Conservation (phyloP, 23 tunicate genomes). For the Corella eumyota region DNA sequence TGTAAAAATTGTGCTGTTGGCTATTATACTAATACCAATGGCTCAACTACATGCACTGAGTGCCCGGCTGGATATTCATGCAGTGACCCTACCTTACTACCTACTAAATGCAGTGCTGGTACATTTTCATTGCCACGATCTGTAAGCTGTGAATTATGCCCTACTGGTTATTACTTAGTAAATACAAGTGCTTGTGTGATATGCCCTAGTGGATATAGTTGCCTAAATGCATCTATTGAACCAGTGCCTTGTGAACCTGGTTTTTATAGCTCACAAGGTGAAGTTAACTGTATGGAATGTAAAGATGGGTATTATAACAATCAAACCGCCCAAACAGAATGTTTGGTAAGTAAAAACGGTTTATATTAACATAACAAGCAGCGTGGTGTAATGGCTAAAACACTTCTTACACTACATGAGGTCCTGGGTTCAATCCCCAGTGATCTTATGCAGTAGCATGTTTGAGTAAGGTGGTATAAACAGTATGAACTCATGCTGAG, state of each 20-base stretch:
- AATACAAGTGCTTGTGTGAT: slow-evolving; percentile 6
- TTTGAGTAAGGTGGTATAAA: no score
- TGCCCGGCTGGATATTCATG: slow-evolving; percentile 55
- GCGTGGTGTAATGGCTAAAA: no score
- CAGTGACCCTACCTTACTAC: slow-evolving; percentile 15
- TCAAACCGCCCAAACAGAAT: slow-evolving; percentile 6
- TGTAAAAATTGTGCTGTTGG: slow-evolving; percentile 26
- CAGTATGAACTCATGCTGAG: no score
- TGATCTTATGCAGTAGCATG: no score
- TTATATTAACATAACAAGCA: no score
- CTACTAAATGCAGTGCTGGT: slow-evolving; percentile 24
- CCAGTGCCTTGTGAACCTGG: slow-evolving; percentile 50
- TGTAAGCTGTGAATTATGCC: slow-evolving; percentile 8
- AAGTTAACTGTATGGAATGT: slow-evolving; percentile 10
- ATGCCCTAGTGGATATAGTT: slow-evolving; percentile 28
- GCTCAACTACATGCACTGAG: slow-evolving; percentile 10
- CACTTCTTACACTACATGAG: no score
- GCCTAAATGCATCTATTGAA: slow-evolving; percentile 4
- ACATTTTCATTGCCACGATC: slow-evolving; percentile 8
- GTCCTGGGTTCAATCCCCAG: no score
- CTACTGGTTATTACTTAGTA: slow-evolving; percentile 9
- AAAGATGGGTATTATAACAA: slow-evolving; percentile 27
- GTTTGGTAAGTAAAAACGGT: slow-evolving; percentile 24
- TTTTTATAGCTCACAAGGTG: slow-evolving; percentile 2
- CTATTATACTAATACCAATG: slow-evolving; percentile 10